Base-by-base conservation (phyloP, 2,113 vertebrate genomes). In the Mus pahari region DNA sequence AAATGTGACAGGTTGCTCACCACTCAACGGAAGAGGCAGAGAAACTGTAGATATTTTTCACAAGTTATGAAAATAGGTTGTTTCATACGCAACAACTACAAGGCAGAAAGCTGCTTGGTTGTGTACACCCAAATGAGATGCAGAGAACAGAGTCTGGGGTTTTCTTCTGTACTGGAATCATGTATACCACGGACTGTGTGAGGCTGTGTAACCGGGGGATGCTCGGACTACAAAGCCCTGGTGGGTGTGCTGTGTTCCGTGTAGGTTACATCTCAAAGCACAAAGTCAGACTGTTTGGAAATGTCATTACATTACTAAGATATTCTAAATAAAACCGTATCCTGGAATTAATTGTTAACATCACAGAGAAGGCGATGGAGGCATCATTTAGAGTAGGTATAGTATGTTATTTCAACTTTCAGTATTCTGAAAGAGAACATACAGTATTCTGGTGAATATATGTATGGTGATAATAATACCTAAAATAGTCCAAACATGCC, bases 281-380 rank as follows among this genome's bases (percentile, higher is more conserved):
- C 4, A 39, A 66, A 58, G 68, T 36, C 33, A 64, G 9, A 22
- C 4, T 75, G 10, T 60, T 50, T 70, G 68, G 68, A 86, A 92
- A 83, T 74, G 20, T 94, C n/a, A 26, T 92, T 58, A 39, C n/a
- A 26, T 92, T 58, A 39, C 53, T 82, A 82, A 89, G 28, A 62
- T 11, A 66, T 71, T 64, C 42, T 39, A 75, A 24, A 83, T 48
- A 83, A 62, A 86, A 86, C n/a, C 22, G 24, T 8, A 68, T 45
- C 53, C 77, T 66, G 26, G 50, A 90, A 66, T 33, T 58, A 71
- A n/a, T 78, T 66, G 55, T n/a, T 93, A 71, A 86, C 42, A 91
- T 55, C 33, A 86, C n/a, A 58, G 7, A 53, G 6, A 86, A 10
- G 31, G n/a, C 45, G 50, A 55, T 62, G 26, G 36, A 66, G 31